These are phyloP conservation scores for Apis laboriosa DNA, from an alignment of 1,140 invertebrate species.

Conservation along the genomic window DNA sequence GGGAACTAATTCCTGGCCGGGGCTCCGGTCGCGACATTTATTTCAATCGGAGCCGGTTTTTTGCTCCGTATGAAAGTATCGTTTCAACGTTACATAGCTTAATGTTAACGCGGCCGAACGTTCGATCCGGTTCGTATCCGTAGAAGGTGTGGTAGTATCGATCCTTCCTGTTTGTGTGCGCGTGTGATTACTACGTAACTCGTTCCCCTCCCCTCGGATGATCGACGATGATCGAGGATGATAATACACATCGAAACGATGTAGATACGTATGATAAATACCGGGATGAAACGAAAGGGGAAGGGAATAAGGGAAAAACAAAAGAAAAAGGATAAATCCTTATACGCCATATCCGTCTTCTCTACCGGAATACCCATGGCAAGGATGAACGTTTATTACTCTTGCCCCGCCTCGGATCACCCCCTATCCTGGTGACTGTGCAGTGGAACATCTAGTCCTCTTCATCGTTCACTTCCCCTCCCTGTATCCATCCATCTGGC, in stretches of 20 bases:
- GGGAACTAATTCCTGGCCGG: background rate
- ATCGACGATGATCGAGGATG: background rate
- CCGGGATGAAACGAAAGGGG: background rate
- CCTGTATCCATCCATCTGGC: slow-evolving; percentile 28
- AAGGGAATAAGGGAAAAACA: background rate
- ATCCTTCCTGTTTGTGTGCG: too few relatives aligned
- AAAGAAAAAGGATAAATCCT: too few relatives aligned
- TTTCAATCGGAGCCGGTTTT: slow-evolving; percentile 23
- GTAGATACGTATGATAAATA: background rate
- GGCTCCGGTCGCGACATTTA: background rate
- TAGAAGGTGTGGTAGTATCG: too few relatives aligned
- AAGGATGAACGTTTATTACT: slow-evolving; percentile 38
- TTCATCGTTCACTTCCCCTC: background rate
- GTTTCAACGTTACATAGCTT: background rate
- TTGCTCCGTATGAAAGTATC: background rate
- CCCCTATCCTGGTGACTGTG: background rate
- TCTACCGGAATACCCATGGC: background rate
- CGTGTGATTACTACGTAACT: background rate
- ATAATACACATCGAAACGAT: background rate
- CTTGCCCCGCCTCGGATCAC: background rate
- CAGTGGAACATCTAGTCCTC: slow-evolving; percentile 1
- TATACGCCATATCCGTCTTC: slow-evolving; percentile 41
- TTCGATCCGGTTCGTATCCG: background rate
- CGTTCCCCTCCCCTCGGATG: background rate
- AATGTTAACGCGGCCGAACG: background rate